Conservation (phyloP, 2,888 invertebrate species). For the Lamellibrachia satsuma region DNA sequence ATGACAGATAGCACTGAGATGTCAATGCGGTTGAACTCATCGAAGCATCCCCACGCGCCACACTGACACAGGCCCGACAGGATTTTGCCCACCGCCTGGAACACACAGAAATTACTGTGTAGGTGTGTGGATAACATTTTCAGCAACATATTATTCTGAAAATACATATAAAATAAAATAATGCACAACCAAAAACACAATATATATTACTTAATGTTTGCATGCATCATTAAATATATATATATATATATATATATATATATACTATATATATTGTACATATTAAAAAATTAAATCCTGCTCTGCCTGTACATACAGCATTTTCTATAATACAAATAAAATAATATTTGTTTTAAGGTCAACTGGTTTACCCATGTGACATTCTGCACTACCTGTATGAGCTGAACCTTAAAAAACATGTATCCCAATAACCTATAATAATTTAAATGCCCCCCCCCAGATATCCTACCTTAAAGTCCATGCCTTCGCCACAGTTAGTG, state of each 20-base stretch:
- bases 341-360: no score
- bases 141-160: neutral
- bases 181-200: neutral
- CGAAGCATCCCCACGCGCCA: constrained; percentile 96
- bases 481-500: constrained; percentile 88
- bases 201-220: neutral
- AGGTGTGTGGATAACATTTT: neutral
- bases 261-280: neutral
- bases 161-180: neutral
- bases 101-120: constrained; percentile 23
- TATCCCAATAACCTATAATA: neutral
- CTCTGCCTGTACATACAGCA: no score
- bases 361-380: no score
- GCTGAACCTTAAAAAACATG: no score
- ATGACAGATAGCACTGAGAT: constrained; percentile 92
- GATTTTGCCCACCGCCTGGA: constrained; percentile 74
- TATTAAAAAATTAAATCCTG: no score
- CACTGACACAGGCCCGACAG: constrained; percentile 79
- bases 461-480: constrained; percentile 45
- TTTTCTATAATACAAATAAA: no score
- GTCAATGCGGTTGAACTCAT: constrained; percentile 93
- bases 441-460: neutral
- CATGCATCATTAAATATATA: neutral
- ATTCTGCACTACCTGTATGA: no score
- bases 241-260: neutral